Percentiles rank a stretch among this genome's conserved stretches.
These are phyloP conservation scores for Himalopsyche japonica DNA, from an alignment of 2,888 invertebrate genomes.

Conservation along the genomic window DNA sequence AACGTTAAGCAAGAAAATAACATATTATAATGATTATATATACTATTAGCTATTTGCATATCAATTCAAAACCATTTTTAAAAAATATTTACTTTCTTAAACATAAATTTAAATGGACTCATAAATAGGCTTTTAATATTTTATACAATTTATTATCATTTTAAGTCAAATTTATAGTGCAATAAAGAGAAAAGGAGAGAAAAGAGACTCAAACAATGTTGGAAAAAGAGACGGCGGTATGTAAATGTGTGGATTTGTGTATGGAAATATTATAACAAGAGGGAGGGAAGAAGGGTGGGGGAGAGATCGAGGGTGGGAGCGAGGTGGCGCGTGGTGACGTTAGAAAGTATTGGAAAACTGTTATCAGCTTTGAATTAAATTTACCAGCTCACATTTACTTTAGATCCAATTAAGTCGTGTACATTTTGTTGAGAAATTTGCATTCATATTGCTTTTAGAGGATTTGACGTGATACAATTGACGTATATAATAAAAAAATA, in stretches of 20 bases:
- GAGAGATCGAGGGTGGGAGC: background rate
- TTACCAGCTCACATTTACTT: background rate
- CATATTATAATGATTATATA: too few relatives aligned
- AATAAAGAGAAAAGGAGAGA: constrained; percentile 17
- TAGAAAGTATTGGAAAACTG: background rate
- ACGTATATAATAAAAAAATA: background rate
- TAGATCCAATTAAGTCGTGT: background rate
- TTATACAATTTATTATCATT: background rate
- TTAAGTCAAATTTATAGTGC: constrained; percentile 24
- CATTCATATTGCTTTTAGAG: background rate
- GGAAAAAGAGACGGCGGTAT: background rate
- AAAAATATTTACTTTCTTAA: background rate
- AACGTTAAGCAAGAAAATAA: too few relatives aligned
- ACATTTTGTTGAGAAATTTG: background rate
- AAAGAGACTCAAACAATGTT: background rate
- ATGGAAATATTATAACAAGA: constrained; percentile 6
- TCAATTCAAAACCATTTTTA: too few relatives aligned
- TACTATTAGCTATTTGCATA: too few relatives aligned
- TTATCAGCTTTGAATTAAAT: constrained; percentile 1
- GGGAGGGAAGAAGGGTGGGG: background rate
- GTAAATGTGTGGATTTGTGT: background rate
- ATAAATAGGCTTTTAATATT: background rate
- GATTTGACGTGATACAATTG: background rate
- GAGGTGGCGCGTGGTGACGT: background rate
- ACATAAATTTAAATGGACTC: background rate